Percentiles rank a stretch among this genome's conserved stretches.
Evolutionary conservation across 2,888 invertebrate genomes (phyloP).

Genomic region (Bruchidius siliquastri): DNA sequence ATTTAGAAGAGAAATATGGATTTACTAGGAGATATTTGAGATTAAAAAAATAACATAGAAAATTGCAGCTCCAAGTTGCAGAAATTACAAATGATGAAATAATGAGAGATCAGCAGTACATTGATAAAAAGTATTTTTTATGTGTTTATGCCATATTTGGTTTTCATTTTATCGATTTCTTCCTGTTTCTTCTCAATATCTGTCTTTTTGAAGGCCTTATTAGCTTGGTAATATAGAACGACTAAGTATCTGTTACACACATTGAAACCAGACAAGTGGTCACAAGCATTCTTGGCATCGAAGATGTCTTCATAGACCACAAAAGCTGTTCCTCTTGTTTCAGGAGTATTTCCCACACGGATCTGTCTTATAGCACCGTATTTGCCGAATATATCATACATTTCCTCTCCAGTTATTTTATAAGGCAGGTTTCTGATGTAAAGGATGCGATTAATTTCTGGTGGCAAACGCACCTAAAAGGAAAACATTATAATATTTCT

Average conservation of each 20-base stretch:
- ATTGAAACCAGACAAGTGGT: constrained; percentile 97
- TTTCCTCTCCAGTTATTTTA: constrained; percentile 99
- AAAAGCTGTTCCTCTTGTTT: constrained; percentile 97
- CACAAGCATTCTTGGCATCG: constrained; percentile 99
- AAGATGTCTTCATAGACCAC: constrained; percentile 99
- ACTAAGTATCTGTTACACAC: constrained; percentile 98
- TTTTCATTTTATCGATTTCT: constrained; percentile 91
- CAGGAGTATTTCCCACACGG: constrained; percentile 94
- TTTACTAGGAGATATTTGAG: no score
- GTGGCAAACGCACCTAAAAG: constrained; percentile 90
- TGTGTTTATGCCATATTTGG: constrained; percentile 77
- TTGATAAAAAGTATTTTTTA: no score
- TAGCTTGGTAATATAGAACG: constrained; percentile 96
- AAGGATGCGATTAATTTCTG: constrained; percentile 95
- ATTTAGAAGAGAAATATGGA: no score
- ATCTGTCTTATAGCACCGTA: constrained; percentile 99
- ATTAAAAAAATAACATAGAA: no score
- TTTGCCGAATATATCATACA: constrained; percentile 99
- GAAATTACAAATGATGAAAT: no score
- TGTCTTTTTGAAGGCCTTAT: constrained; percentile 91
- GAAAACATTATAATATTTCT: constrained; percentile 1
- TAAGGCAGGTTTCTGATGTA: constrained; percentile 97
- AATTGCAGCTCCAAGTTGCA: no score
- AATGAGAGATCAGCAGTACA: no score
- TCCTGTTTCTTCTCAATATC: constrained; percentile 95